Base-by-base conservation (phyloP, 2,888 invertebrate genomes). In the Drosophila acutilabella region DNA sequence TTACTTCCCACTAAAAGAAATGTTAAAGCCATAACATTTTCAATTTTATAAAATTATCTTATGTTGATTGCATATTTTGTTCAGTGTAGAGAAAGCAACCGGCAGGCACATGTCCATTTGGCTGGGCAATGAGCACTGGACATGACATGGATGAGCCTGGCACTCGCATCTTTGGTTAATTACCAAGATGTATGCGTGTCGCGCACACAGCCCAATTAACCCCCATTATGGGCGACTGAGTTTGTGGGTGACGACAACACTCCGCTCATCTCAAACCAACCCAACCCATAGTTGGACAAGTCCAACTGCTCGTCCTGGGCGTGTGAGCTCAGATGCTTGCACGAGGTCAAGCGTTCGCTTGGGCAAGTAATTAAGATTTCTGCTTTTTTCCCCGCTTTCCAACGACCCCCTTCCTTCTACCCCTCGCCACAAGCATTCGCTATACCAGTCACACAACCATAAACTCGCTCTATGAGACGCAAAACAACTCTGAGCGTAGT, bases 141-240 rank as follows among this genome's bases (percentile, higher is more conserved):
- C 59, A 61, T 71, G 65, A 56, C 71, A 48, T 58, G 53, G 71
- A 33, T 38, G 62, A 45, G 53, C 56, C 68, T 67, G 78, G 80
- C 79, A 82, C 82, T 85, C 79, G 84, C 89, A 80, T 83, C 89
- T 91, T 88, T 81, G 80, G 82, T 87, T 89, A 91, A 90, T 91
- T 90, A 89, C 89, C 78, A 86, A 91, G 90, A 91, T 91, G 87
- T 88, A 91, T 90, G 90, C 91, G 86, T 91, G 91, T 90, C 88
- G 87, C 84, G 89, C 86, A 80, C 83, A 90, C 83, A 87, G 88
- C 80, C 91, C 91, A 90, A 90, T 90, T 91, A 90, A 90, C 90
- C 83, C 83, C 83, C 83, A 84, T 84, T 84, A 88, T 74, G 89
- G 80, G 70, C 75, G 64, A 76, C 76, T 76, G 71, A 57, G 79